Evolutionary conservation across 2,113 vertebrate species (phyloP), one percentile per base, ranked within the genome.

Genomic region (Oxyruncus cristatus): DNA sequence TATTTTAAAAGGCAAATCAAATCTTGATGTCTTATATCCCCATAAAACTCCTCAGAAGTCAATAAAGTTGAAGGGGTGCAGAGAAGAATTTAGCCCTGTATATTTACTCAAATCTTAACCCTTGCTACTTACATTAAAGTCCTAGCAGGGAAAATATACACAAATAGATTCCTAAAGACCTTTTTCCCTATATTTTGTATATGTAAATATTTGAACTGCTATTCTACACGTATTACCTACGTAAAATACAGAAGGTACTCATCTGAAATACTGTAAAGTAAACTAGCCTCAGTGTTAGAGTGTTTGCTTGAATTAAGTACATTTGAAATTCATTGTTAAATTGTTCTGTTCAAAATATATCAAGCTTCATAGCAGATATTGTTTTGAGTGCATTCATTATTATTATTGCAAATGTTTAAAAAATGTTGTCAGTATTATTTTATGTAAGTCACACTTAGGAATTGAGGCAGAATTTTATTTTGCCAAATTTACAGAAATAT

Each of bases 141-240:
- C 72, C 37, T 49, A 82, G 73, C 55, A 68, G 42, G 32, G 18
- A 81, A 94, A 97, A 95, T 58, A 77, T 44, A 70, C 71, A 93
- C 79, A 97, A 63, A 95, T 3, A 72, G 86, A 90, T 77, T 94
- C 78, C 86, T 93, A 90, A 95, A 96, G 88, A 92, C 20, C 39
- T 92, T 94, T 92, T 87, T 18, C 3, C 76, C 61, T 41, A 41
- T 58, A 28, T 95, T 92, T 95, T 97, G 49, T 50, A 47, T 75
- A 95, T 85, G 80, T 82, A 97, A 97, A 95, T 97, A 95, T 97
- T 98, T 97, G 92, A 95, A 93, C 81, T 91, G 73, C 73, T 94
- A n/a, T 90, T 97, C 68, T 82, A 86, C 58, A 77, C 49, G 75
- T 63, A 89, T 68, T 85, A 79, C 56, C 85, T 93, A 59, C 74